Conservation (phyloP, 2,113 vertebrate genomes). For the Cyphomyrus plagiostoma region DNA sequence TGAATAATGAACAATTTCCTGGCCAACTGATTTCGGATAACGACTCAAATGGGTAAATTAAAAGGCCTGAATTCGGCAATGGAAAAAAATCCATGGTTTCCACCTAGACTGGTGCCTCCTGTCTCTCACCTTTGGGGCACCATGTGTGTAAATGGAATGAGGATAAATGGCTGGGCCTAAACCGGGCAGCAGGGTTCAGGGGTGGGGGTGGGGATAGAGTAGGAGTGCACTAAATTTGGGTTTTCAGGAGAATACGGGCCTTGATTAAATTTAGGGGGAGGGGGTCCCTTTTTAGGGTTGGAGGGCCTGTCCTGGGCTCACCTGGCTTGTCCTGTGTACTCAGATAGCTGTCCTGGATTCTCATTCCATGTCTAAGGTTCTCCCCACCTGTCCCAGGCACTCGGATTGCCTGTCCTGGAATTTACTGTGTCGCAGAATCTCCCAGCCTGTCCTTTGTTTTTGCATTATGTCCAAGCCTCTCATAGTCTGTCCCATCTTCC, state of each 20-base stretch:
- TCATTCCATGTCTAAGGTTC: not conserved
- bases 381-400: not conserved
- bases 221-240: not conserved
- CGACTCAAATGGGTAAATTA: slow-evolving; percentile 3
- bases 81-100: slow-evolving; percentile 14
- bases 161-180: not conserved
- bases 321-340: too few species aligned
- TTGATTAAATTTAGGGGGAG: not conserved
- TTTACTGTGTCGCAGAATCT: not conserved
- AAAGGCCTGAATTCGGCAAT: not conserved
- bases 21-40: slow-evolving; percentile 12
- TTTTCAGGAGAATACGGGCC: not conserved
- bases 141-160: not conserved
- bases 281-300: not conserved
- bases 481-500: not conserved
- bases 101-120: not conserved
- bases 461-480: too few species aligned
- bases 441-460: not conserved
- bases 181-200: not conserved
- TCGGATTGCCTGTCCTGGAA: not conserved
- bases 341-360: too few species aligned
- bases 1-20: slow-evolving; percentile 18
- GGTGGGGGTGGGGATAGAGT: not conserved
- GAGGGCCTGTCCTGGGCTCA: not conserved
- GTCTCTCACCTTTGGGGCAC: not conserved